Base-by-base conservation (phyloP, 2,797 vertebrate species). In the Okamejei kenojei region DNA sequence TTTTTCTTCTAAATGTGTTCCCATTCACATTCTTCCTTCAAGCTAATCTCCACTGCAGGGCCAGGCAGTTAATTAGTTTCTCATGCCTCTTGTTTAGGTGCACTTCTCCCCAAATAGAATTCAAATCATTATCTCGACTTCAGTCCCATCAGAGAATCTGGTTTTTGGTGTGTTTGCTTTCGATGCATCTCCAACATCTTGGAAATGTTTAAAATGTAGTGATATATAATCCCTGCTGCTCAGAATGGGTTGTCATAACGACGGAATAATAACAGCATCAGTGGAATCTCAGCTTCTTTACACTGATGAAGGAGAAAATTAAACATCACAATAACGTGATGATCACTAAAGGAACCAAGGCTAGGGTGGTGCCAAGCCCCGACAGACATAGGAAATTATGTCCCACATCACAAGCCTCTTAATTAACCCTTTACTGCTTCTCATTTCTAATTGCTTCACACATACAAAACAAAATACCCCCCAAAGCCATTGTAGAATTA, bases 241-340 rank as follows among this genome's bases (percentile, higher is more conserved):
- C 84, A 35, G n/a, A 35, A 68, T 26, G 7, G 63, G 84, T 88
- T 88, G 84, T 21, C 84, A 88, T 88, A 68, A 32, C n/a, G 11
- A 88, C n/a, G 4, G 9, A 32, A 68, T 68, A 88, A 88, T 88
- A 88, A 68, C 32, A 8, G 84, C 63, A 35, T 68, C 84, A 88
- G 15, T 35, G 68, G 63, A 19, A 88, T 88, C 84, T 35, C 63
- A 63, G 82, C 7, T 35, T 88, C n/a, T 88, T 88, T 68, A 63
- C 84, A 68, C 84, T 88, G 63, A 7, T 88, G 63, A 32, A 68
- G 63, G 84, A 88, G 84, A 88, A 88, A 88, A 88, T 88, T 68
- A 63, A 88, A 88, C 63, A 68, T 21, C 29, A 65, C 32, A 32
- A n/a, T 61, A 65, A 65, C 61, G 21, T 15, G 61, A 54, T 2